phyloP scores from a whole-genome alignment of 2,113 vertebrate genomes.

The Camelus dromedarius region DNA sequence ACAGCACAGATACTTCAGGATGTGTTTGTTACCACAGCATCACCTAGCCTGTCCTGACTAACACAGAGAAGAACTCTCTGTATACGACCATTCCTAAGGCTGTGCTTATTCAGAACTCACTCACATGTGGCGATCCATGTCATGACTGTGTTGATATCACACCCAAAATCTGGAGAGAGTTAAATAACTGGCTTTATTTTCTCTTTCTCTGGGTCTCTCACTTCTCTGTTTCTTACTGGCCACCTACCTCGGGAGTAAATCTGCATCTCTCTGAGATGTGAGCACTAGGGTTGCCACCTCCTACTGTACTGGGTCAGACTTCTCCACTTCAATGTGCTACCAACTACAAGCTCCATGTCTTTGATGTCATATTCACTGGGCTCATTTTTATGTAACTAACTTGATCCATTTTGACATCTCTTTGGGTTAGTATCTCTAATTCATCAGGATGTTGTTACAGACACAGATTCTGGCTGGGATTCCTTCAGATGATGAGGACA shows the following conservation, averaged over 20 bases:
- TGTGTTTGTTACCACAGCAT: neutral
- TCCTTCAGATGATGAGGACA: neutral
- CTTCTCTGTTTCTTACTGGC: neutral
- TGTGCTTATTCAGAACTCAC: neutral
- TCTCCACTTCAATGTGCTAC: neutral
- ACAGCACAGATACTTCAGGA: neutral
- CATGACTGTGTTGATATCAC: neutral
- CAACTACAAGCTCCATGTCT: neutral
- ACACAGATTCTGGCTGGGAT: neutral
- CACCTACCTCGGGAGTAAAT: neutral
- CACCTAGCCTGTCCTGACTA: neutral
- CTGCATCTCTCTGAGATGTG: neutral
- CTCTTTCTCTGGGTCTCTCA: neutral
- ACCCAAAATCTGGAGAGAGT: neutral
- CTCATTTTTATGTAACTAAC: neutral
- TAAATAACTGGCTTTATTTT: neutral
- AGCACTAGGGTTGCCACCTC: neutral
- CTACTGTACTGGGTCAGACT: neutral
- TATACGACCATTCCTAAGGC: neutral
- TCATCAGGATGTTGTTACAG: neutral
- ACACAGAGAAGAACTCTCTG: neutral
- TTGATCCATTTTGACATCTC: neutral
- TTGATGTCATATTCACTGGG: neutral
- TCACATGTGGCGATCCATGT: neutral
- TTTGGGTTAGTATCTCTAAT: neutral